These are phyloP conservation scores for Odontocolon sp. DNA, from an alignment of 2,888 invertebrate genomes.

Conservation along the genomic window DNA sequence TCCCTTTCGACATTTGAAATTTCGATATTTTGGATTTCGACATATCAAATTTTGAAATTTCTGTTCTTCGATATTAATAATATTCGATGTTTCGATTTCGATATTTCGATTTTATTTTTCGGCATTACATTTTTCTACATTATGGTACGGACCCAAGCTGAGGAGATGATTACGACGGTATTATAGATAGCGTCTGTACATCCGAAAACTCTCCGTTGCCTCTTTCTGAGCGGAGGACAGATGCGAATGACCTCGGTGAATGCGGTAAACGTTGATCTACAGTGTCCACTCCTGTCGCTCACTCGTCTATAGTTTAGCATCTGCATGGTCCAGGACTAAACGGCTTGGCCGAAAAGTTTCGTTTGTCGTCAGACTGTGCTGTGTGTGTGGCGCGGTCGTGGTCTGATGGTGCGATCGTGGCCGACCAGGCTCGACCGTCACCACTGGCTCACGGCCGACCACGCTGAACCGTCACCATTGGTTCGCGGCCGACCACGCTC, in stretches of 20 bases:
- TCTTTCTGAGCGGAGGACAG: constrained; percentile 14
- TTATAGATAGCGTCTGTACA: too few species aligned
- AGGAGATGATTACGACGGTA: too few species aligned
- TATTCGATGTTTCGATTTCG: too few species aligned
- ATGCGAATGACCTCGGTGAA: background rate
- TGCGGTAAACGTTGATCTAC: constrained; percentile 36
- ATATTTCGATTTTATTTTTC: too few species aligned
- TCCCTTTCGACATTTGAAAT: too few species aligned
- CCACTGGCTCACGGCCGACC: constrained; percentile 45
- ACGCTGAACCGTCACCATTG: constrained; percentile 51
- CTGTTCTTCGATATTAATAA: too few species aligned
- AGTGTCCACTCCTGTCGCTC: constrained; percentile 15
- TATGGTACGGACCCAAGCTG: too few species aligned
- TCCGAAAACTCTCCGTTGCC: too few species aligned
- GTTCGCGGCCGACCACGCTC: constrained; percentile 43
- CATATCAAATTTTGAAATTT: too few species aligned
- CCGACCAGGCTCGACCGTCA: constrained; percentile 54
- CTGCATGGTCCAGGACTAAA: constrained; percentile 8
- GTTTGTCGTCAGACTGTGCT: background rate
- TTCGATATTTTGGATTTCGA: too few species aligned
- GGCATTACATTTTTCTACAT: too few species aligned
- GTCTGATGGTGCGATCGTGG: constrained; percentile 48
- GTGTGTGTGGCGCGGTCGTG: constrained; percentile 15
- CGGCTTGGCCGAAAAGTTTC: constrained; percentile 34
- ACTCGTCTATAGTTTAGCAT: constrained; percentile 7